phyloP scores from a whole-genome alignment of 2,888 invertebrate genomes.

The Mesoligia furuncula region DNA sequence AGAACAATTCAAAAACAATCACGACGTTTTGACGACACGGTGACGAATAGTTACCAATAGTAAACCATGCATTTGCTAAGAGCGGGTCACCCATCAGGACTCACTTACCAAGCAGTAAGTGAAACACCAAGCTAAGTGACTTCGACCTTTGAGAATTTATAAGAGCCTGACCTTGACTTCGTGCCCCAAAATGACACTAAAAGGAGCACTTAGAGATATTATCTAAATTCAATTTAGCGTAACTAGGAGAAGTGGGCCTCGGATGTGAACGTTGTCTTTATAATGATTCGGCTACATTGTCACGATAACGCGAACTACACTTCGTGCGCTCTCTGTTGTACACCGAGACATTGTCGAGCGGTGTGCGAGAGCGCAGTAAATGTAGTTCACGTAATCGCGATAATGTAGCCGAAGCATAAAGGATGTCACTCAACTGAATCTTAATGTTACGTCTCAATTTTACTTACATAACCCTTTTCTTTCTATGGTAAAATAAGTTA shows the following conservation, averaged over 20 bases:
- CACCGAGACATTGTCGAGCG: too few relatives aligned
- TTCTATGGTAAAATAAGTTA: not conserved
- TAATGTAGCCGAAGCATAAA: not conserved
- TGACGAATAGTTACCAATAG: not conserved
- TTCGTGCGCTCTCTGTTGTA: too few relatives aligned
- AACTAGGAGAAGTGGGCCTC: not conserved
- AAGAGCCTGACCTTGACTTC: constrained; percentile 7
- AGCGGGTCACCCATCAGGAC: not conserved
- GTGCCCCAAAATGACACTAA: constrained; percentile 12
- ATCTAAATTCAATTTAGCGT: constrained; percentile 48
- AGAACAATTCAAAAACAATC: too few relatives aligned
- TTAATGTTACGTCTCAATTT: not conserved
- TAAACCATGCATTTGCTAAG: not conserved
- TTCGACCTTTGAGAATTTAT: constrained; percentile 8
- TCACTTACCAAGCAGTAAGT: not conserved
- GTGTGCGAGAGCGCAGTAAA: too few relatives aligned
- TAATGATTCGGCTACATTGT: too few relatives aligned
- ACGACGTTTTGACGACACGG: too few relatives aligned
- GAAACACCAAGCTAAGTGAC: not conserved
- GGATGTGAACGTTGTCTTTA: constrained; percentile 21
- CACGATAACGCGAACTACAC: too few relatives aligned
- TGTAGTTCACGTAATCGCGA: too few relatives aligned
- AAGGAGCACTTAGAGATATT: constrained; percentile 44
- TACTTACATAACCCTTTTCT: not conserved
- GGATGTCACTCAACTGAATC: constrained; percentile 11